Base-by-base conservation (phyloP, 1,140 invertebrate species). In the Acromyrmex heyeri region DNA sequence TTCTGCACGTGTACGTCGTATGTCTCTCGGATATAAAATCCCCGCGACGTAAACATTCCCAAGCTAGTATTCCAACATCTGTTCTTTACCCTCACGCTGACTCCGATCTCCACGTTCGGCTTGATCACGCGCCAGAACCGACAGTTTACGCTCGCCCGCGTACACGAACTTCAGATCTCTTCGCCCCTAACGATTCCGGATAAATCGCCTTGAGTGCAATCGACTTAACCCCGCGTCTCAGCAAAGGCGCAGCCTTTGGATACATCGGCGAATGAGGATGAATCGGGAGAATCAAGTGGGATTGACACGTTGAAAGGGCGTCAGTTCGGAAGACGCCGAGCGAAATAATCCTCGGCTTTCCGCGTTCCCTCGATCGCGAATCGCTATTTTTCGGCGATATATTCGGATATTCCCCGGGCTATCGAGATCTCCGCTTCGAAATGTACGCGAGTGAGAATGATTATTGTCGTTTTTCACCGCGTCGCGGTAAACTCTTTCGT, bases 41-140 rank as follows among this genome's bases (percentile, higher is more conserved):
- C 83, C 50, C 59, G n/a, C 67, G 61, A 90, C 87, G 90, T 90
- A 90, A 90, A 90, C 88, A 91, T 91, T 91, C 90, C 86, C 90
- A 91, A 90, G 89, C 87, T 27, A 55, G 73, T 77, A 76, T 70
- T 38, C 83, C 76, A 78, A 90, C 88, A 90, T 90, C 88, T 90
- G 88, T 90, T 90, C 64, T 64, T 87, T 85, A 61, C 70, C 86
- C 89, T 83, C 77, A 50, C 72, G 72, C 78, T 34, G 76, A 14
- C 75, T 62, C 55, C 73, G 48, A 81, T 57, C 76, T 61, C 61
- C 61, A 62, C 27, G 50, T 59, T 85, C 44, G n/a, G 81, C 57
- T 87, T 85, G 89, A 90, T 90, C 88, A 70, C 88, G 86, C 83
- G 89, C 86, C 89, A 87, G 88, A 65, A 64, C 34, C 75, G 75